Base-by-base conservation (phyloP, 2,797 vertebrate species). In the Selene dorsalis region DNA sequence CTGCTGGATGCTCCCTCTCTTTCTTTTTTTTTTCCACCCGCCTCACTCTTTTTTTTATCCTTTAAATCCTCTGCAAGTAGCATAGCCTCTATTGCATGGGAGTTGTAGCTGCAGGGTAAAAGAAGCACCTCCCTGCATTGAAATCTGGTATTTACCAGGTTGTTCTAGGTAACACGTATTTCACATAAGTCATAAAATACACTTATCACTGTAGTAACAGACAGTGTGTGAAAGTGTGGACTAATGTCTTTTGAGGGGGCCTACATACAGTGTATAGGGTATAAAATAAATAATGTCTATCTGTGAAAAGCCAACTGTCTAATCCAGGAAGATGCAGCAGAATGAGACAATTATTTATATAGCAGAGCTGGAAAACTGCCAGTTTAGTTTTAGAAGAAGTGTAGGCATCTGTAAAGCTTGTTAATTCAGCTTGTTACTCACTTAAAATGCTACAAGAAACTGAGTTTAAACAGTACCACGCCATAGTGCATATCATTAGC, bases 81-180 rank as follows among this genome's bases (percentile, higher is more conserved):
- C 79, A 73, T 32, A 35, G 50, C 69, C 87, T 88, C 82, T 85
- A 83, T 85, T 87, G 75, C 79, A 77, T 64, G 56, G 71, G 68
- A 84, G 81, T 50, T 55, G 58, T 72, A 79, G 77, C 84, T 82
- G 60, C 52, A 52, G 82, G 86, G 78, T 55, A 77, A 73, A 43
- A 69, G 68, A 75, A 76, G 69, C 55, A 56, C 72, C 81, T 79
- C 81, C 77, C 69, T 76, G 63, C 63, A 68, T 47, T 84, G 85
- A 84, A 91, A 92, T 88, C 86, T 20, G 14, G 41, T 76, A 69
- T 90, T 84, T 85, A 87, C 74, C 35, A 58, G 81, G 67, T 84
- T 75, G 84, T 71, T 85, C 67, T 61, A 67, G 62, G 79, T 81
- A 84, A 83, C 26, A 20, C 63, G 53, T 52, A 75, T 59, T 86